Evolutionary conservation across 2,113 vertebrate species (phyloP).

Genomic region (Ctenodactylus gundi): DNA sequence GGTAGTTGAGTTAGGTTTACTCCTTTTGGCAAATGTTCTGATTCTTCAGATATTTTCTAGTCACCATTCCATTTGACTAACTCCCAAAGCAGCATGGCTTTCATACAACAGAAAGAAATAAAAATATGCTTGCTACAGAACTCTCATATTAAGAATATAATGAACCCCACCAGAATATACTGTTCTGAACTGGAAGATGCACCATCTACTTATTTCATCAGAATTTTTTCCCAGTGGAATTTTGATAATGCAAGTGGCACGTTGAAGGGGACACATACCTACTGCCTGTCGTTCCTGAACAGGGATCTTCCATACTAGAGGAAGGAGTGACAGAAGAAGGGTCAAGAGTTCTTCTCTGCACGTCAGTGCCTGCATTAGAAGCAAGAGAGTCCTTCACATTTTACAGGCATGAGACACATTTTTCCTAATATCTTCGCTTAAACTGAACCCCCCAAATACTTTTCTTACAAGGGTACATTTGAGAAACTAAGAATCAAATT

Average conservation of each 20-base stretch:
- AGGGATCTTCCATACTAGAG: conserved; percentile 98
- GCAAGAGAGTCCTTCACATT: conserved; percentile 43
- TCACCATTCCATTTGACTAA: neutral
- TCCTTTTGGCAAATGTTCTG: neutral
- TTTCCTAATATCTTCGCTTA: neutral
- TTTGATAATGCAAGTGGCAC: neutral
- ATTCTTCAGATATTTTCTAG: conserved; percentile 16
- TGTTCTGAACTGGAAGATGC: neutral
- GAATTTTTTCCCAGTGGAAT: neutral
- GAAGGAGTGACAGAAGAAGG: conserved; percentile 94
- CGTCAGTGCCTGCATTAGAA: conserved; percentile 90
- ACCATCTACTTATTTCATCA: neutral
- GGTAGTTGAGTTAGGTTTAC: neutral
- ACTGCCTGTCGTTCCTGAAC: conserved; percentile 93
- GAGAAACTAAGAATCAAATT: conserved; percentile 39
- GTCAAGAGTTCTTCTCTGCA: conserved; percentile 98
- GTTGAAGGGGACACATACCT: conserved; percentile 82
- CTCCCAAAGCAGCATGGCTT: neutral
- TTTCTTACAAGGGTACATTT: neutral
- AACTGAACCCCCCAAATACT: neutral
- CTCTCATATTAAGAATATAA: neutral
- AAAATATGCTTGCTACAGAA: neutral
- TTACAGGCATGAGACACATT: neutral
- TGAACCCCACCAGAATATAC: neutral
- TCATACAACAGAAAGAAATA: neutral